phyloP scores from a whole-genome alignment of 2,888 invertebrate species.

The Archips xylosteana region DNA sequence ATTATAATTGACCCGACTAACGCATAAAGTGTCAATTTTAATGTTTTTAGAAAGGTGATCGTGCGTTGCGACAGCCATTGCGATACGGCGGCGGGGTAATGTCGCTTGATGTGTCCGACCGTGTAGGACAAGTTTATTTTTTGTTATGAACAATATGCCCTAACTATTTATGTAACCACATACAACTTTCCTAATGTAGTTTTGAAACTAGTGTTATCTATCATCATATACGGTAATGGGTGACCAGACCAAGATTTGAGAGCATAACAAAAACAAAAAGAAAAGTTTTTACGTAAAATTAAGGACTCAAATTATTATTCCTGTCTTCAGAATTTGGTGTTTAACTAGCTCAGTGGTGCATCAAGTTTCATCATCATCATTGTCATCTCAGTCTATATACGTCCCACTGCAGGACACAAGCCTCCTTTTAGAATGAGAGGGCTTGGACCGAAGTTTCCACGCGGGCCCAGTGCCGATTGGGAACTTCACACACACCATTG shows the following conservation, averaged over 20 bases:
- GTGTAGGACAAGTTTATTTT: slow-evolving; percentile 23
- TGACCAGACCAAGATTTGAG: background rate
- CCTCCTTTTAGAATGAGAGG: no score
- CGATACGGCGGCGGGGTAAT: slow-evolving; percentile 40
- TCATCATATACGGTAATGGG: background rate
- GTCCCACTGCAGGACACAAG: no score
- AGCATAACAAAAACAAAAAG: no score
- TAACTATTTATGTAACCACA: background rate
- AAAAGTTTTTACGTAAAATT: no score
- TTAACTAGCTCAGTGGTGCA: no score
- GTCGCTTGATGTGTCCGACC: slow-evolving; percentile 47
- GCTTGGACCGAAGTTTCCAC: no score
- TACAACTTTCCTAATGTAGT: background rate
- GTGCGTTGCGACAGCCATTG: slow-evolving; percentile 44
- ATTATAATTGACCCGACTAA: background rate
- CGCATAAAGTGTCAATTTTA: slow-evolving; percentile 3
- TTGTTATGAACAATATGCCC: slow-evolving; percentile 6
- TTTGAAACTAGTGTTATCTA: background rate
- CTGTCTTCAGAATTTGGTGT: no score
- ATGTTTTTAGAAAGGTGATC: slow-evolving; percentile 18
- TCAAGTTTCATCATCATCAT: no score
- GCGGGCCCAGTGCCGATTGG: no score
- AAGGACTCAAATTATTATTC: no score
- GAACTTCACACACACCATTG: no score
- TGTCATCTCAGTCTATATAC: no score